Conservation (phyloP, 2,797 vertebrate genomes). For the Halcyon chelicuti region DNA sequence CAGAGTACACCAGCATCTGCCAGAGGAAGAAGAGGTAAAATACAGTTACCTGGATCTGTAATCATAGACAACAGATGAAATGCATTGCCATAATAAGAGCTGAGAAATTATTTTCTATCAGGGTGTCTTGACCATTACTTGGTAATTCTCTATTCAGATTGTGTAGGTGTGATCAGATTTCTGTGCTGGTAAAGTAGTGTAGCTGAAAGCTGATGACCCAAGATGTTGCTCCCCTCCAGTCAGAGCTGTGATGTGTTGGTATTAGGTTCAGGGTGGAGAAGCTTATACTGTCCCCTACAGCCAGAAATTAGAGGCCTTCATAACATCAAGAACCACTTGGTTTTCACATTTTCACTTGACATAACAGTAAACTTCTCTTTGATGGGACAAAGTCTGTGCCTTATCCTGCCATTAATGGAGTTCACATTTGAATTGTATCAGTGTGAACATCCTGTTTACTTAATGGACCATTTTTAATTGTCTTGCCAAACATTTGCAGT, state of each 20-base stretch:
- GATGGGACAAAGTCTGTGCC: background rate
- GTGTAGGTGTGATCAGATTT: background rate
- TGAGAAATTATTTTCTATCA: background rate
- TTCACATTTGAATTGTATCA: background rate
- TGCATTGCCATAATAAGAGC: background rate
- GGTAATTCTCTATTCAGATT: background rate
- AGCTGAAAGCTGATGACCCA: background rate
- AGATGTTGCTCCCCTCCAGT: background rate
- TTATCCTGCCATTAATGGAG: background rate
- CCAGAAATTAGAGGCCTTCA: background rate
- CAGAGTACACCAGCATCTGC: background rate
- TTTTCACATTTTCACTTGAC: background rate
- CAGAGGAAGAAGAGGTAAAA: background rate
- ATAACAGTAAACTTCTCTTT: background rate
- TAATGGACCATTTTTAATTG: background rate
- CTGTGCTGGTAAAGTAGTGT: background rate
- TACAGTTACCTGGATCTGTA: background rate
- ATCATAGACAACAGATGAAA: background rate
- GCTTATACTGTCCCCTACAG: background rate
- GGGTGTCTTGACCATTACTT: background rate
- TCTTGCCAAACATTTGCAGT: background rate
- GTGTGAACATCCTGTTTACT: background rate
- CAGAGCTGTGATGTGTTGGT: background rate
- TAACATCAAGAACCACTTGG: background rate
- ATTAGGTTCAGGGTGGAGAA: background rate